These are phyloP conservation scores for Fregetta grallaria DNA, from an alignment of 2,113 vertebrate genomes.

Conservation along the genomic window DNA sequence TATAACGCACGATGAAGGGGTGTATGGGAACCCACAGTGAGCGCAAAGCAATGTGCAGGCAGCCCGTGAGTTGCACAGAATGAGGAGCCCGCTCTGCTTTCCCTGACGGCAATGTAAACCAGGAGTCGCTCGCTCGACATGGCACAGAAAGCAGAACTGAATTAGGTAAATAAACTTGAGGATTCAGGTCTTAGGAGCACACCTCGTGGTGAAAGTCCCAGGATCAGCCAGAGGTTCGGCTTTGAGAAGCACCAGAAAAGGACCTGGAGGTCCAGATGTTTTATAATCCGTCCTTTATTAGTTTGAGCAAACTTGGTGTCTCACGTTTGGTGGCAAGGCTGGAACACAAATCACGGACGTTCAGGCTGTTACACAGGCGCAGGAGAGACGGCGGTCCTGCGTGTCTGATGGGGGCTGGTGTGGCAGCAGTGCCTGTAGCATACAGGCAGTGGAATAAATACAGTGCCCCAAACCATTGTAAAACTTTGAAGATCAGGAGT, in stretches of 20 bases:
- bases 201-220: fast-evolving
- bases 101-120: fast-evolving
- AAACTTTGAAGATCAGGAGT: background rate
- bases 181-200: background rate
- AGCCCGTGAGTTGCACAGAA: background rate
- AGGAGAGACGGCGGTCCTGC: background rate
- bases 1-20: background rate
- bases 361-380: background rate
- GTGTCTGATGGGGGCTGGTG: background rate
- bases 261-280: too few species aligned
- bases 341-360: too few species aligned
- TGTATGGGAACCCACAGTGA: too few species aligned
- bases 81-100: background rate
- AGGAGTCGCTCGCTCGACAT: fast-evolving
- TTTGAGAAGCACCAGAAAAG: background rate
- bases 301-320: background rate
- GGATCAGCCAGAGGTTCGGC: background rate
- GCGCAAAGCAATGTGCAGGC: background rate
- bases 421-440: background rate
- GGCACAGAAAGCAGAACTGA: too few species aligned
- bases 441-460: background rate
- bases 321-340: fast-evolving
- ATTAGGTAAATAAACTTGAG: background rate
- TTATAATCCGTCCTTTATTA: background rate
- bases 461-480: background rate